Conservation (phyloP, 2,888 invertebrate species). For the Melanargia galathea region DNA sequence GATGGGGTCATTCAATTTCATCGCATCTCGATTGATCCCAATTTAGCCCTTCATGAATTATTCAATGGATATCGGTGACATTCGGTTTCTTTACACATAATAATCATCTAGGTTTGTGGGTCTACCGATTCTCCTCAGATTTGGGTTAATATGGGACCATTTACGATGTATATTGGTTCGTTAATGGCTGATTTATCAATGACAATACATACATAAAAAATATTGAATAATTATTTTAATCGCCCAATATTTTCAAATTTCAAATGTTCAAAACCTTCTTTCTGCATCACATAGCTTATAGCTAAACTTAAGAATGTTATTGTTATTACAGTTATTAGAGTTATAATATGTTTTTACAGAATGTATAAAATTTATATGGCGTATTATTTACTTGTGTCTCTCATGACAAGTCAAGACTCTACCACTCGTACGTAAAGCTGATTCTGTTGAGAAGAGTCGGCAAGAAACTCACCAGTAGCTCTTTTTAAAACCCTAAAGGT, state of each 20-base stretch:
- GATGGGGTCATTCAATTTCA: slow-evolving; percentile 28
- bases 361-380: background rate
- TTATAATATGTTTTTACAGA: too few relatives aligned
- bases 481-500: too few relatives aligned
- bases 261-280: too few relatives aligned
- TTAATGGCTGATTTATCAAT: slow-evolving; percentile 14
- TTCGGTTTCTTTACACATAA: slow-evolving; percentile 26
- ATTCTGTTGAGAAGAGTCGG: too few relatives aligned
- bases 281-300: too few relatives aligned
- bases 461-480: too few relatives aligned
- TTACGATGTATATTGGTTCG: slow-evolving; percentile 11
- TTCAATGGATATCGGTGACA: slow-evolving; percentile 30
- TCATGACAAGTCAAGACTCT: too few relatives aligned
- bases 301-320: too few relatives aligned
- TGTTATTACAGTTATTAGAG: too few relatives aligned
- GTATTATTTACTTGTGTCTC: background rate
- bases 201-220: background rate
- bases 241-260: background rate
- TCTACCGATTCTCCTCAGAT: slow-evolving; percentile 4
- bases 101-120: slow-evolving; percentile 24
- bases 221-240: slow-evolving; percentile 5
- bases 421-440: too few relatives aligned
- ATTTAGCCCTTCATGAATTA: slow-evolving; percentile 37
- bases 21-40: slow-evolving; percentile 32
- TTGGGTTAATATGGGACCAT: background rate